Conservation (phyloP, 2,888 invertebrate genomes). For the Apotomis capreana region DNA sequence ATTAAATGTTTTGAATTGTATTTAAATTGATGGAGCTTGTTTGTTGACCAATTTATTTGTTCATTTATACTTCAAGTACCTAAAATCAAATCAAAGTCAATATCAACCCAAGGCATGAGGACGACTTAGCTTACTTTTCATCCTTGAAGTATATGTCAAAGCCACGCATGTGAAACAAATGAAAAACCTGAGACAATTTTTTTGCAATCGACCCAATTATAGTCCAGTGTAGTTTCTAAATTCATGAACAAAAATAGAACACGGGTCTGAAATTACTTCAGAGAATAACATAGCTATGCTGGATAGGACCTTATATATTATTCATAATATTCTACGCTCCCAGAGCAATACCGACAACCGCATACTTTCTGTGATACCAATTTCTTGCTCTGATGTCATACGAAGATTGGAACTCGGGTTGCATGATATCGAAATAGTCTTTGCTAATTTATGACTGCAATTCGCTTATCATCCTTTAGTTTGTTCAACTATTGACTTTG, state of each 20-base stretch:
- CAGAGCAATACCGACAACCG: constrained; percentile 10
- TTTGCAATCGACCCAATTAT: no score
- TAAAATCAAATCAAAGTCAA: no score
- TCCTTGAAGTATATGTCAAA: no score
- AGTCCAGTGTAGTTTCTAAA: background rate
- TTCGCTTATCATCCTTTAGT: constrained; percentile 28
- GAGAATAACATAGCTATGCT: background rate
- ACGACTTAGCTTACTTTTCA: no score
- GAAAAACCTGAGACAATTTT: no score
- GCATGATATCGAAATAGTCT: constrained; percentile 22
- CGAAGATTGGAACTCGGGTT: constrained; percentile 17
- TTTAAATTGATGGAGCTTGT: no score
- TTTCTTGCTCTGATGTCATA: constrained; percentile 15
- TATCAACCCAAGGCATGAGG: no score
- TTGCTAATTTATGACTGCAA: constrained; percentile 24
- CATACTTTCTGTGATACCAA: constrained; percentile 14
- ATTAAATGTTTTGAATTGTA: no score
- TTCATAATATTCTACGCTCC: constrained; percentile 5
- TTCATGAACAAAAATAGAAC: background rate
- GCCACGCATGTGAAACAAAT: no score
- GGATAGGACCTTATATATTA: background rate
- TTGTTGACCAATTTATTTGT: no score
- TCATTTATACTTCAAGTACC: no score
- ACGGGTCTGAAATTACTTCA: background rate
- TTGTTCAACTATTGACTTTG: background rate